Evolutionary conservation across 1,140 invertebrate genomes (phyloP), one percentile per base, ranked within the genome.

Genomic region (Drosophila ficusphila): DNA sequence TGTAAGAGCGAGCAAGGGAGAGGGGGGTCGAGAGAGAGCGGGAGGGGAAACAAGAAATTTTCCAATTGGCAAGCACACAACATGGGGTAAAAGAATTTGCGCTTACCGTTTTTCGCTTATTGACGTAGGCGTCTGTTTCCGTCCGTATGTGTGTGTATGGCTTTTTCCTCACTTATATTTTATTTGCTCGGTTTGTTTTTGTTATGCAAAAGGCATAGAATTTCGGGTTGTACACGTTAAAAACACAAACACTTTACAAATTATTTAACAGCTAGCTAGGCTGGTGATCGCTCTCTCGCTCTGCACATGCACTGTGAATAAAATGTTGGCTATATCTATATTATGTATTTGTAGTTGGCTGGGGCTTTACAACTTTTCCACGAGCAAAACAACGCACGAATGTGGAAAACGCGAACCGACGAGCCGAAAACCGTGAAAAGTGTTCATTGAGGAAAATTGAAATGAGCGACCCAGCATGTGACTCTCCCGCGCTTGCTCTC

Each of bases 371-470:
- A 67, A 67, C 62, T 67, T 67, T 67, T 67, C 27, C 44, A 57
- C 64, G 47, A 65, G 39, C 56, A 65, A 64, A 65, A 61, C 44
- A 34, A 39, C 60, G 33, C 64, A 70, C 68, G 52, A 82, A 74
- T 54, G 62, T 51, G 68, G 77, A 65, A 79, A 73, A 69, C 49
- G 72, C 73, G 62, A 82, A 41, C 61, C 67, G 61, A 81, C 72
- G 71, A 56, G 62, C 52, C 68, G 58, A 76, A 76, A 83, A 75
- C 83, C 82, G 82, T 88, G 82, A 88, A 88, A 88, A 88, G 76
- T 88, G 86, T 88, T 88, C 82, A 88, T 88, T 88, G 83, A 88
- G 78, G 82, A 88, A 88, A 88, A 88, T 82, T 89, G 61, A 89
- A 88, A 78, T 82, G 77, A 88, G 78, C 61, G 57, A 36, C 36